Evolutionary conservation across 2,888 invertebrate genomes (phyloP).

Genomic region (Drosophila aldrichi): DNA sequence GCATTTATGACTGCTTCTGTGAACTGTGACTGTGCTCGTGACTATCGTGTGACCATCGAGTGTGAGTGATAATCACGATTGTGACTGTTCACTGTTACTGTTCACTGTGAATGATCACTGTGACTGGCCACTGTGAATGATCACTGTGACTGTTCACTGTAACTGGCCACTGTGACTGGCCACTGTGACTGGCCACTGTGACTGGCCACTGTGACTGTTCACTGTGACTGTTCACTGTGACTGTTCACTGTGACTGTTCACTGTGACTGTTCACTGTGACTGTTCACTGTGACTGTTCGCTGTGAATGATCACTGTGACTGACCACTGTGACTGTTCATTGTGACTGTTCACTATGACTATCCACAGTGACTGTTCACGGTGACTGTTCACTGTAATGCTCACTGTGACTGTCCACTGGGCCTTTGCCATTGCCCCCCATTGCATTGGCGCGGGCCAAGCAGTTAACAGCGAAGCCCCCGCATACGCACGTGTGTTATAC

Average conservation of each 20-base stretch:
- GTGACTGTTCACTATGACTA: neutral
- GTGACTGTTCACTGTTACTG: neutral
- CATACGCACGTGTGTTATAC: slow-evolving; percentile 16
- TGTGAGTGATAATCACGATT: neutral
- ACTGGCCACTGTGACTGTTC: too few relatives aligned
- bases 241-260: neutral
- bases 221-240: neutral
- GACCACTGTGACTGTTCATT: too few relatives aligned
- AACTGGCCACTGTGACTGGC: too few relatives aligned
- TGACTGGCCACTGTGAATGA: too few relatives aligned
- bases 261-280: too few relatives aligned
- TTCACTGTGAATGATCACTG: neutral
- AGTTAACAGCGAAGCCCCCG: slow-evolving; percentile 59
- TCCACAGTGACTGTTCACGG: neutral
- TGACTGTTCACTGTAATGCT: neutral
- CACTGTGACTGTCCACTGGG: neutral
- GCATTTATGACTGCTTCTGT: neutral
- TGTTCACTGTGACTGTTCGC: too few relatives aligned
- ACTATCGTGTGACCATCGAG: neutral
- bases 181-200: too few relatives aligned
- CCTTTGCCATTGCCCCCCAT: slow-evolving; percentile 71
- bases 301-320: too few relatives aligned
- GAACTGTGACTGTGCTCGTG: neutral
- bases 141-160: too few relatives aligned
- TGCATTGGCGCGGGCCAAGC: slow-evolving; percentile 37